These are phyloP conservation scores for Oegoconia quadripuncta DNA, from an alignment of 2,888 invertebrate genomes.

Conservation along the genomic window DNA sequence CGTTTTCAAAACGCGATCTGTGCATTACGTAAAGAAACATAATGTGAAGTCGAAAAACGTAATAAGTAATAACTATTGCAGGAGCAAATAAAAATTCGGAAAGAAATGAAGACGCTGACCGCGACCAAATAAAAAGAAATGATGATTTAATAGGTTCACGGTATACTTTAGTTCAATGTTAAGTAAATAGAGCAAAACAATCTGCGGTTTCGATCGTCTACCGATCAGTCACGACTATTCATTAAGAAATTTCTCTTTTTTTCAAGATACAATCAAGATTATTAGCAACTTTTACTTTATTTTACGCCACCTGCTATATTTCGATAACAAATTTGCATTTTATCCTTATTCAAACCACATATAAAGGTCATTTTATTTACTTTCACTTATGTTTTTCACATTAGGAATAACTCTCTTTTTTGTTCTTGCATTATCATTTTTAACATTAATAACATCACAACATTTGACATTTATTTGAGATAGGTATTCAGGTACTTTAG, in stretches of 20 bases:
- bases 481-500: too few relatives aligned
- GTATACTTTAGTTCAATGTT: constrained; percentile 32
- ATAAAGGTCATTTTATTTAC: too few relatives aligned
- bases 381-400: neutral
- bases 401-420: neutral
- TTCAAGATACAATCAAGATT: constrained; percentile 1
- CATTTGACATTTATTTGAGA: too few relatives aligned
- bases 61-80: constrained; percentile 16
- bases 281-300: constrained; percentile 15
- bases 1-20: constrained; percentile 19
- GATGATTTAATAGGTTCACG: constrained; percentile 33
- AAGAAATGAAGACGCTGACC: constrained; percentile 21
- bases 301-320: neutral
- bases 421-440: neutral
- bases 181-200: constrained; percentile 41
- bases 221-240: constrained; percentile 17
- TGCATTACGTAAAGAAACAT: constrained; percentile 12
- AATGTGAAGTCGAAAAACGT: constrained; percentile 3
- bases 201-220: constrained; percentile 22
- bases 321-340: neutral
- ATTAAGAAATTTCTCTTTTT: constrained; percentile 14
- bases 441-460: too few relatives aligned
- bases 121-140: constrained; percentile 25
- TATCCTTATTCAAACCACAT: neutral
- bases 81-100: constrained; percentile 17